phyloP scores from a whole-genome alignment of 2,888 invertebrate genomes.

The Pyrocoelia pectoralis region DNA sequence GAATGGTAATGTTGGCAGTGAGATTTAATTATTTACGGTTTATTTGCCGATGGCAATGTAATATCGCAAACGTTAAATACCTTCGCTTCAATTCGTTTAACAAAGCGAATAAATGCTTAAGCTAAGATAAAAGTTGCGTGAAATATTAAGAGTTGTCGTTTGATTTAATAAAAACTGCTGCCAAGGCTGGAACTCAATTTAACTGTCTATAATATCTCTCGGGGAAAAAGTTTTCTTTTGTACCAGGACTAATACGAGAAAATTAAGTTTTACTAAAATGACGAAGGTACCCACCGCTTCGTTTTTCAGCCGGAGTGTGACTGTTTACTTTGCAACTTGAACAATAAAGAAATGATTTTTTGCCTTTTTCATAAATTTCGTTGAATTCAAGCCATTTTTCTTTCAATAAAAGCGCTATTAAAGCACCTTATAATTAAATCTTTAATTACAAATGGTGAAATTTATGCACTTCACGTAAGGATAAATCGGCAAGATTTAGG shows the following conservation, averaged over 20 bases:
- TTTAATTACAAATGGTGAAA: background rate
- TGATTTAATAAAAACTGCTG: conserved; percentile 48
- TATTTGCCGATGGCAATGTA: background rate
- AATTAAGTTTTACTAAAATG: conserved; percentile 54
- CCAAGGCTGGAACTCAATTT: conserved; percentile 47
- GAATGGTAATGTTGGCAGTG: conserved; percentile 29
- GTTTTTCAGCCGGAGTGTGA: conserved; percentile 39
- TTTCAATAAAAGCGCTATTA: conserved; percentile 18
- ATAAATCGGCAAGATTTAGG: no score
- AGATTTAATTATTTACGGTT: conserved; percentile 40
- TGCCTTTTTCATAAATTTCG: conserved; percentile 35
- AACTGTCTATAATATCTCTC: conserved; percentile 50
- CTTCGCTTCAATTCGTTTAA: conserved; percentile 36
- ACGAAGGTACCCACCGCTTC: conserved; percentile 38
- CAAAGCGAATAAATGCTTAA: conserved; percentile 33
- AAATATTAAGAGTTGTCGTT: conserved; percentile 49
- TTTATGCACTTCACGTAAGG: conserved; percentile 20
- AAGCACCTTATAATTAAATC: background rate
- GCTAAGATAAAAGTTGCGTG: conserved; percentile 46
- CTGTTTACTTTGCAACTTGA: conserved; percentile 45
- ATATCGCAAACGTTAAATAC: conserved; percentile 15
- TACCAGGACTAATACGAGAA: conserved; percentile 53
- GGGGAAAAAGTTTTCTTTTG: conserved; percentile 53
- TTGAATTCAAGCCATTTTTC: conserved; percentile 40
- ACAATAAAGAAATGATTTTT: conserved; percentile 37